Percentiles rank a stretch among this genome's conserved stretches.
phyloP scores from a whole-genome alignment of 2,888 invertebrate species.

The Drosophila kambysellisi region DNA sequence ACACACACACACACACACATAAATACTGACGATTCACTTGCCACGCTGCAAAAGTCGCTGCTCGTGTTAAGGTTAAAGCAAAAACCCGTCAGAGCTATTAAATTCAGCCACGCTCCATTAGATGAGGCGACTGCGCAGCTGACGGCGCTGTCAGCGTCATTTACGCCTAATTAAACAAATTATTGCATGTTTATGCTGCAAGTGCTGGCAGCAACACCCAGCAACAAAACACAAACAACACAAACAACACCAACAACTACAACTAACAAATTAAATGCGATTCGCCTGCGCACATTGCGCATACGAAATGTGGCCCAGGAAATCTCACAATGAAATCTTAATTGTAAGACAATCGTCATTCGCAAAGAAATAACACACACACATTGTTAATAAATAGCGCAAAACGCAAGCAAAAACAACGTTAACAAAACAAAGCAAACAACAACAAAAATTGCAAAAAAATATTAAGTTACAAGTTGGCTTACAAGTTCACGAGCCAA shows the following conservation, averaged over 20 bases:
- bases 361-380: slow-evolving; percentile 37
- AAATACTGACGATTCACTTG: slow-evolving; percentile 62
- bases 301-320: slow-evolving; percentile 69
- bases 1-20: slow-evolving; percentile 4
- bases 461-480: slow-evolving; percentile 68
- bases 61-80: slow-evolving; percentile 64
- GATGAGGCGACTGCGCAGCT: slow-evolving; percentile 53
- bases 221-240: slow-evolving; percentile 9
- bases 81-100: slow-evolving; percentile 70
- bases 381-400: slow-evolving; percentile 69
- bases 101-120: slow-evolving; percentile 77
- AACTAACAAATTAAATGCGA: slow-evolving; percentile 25
- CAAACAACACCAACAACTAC: slow-evolving; percentile 30
- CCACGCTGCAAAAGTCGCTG: slow-evolving; percentile 45
- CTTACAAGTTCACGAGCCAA: slow-evolving; percentile 73
- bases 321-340: slow-evolving; percentile 76
- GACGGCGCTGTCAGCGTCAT: slow-evolving; percentile 59
- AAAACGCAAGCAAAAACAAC: slow-evolving; percentile 37
- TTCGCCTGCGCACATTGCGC: slow-evolving; percentile 46
- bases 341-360: slow-evolving; percentile 71
- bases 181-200: slow-evolving; percentile 71
- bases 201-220: slow-evolving; percentile 38
- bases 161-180: slow-evolving; percentile 82
- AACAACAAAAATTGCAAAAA: slow-evolving; percentile 26
- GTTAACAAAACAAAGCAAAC: slow-evolving; percentile 53